Evolutionary conservation across 2,113 vertebrate species (phyloP).

Genomic region (Catagonus wagneri): DNA sequence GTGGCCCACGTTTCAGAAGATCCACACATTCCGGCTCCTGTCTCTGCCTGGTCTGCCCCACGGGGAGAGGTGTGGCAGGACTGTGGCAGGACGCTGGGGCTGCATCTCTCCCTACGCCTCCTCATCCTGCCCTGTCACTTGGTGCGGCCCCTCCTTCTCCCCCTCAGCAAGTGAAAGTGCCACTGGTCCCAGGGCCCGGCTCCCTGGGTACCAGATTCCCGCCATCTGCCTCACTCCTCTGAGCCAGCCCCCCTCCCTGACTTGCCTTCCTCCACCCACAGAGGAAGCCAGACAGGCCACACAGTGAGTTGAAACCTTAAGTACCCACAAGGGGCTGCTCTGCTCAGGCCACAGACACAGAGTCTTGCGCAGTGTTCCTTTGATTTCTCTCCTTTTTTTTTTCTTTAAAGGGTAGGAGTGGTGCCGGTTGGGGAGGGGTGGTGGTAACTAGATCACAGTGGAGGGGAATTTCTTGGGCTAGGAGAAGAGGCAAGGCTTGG

Average conservation of each 20-base stretch:
- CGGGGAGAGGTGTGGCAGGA: background rate
- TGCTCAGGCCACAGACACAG: constrained; percentile 17
- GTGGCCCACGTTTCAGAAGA: background rate
- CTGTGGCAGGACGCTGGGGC: fast-evolving
- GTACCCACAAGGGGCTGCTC: constrained; percentile 47
- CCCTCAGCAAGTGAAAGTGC: background rate
- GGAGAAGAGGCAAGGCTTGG: background rate
- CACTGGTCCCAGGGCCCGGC: background rate
- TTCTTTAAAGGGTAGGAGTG: background rate
- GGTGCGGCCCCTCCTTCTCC: background rate
- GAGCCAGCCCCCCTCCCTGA: background rate
- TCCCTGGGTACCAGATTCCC: background rate
- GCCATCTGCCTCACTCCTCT: background rate
- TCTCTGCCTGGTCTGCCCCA: background rate
- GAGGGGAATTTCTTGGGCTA: background rate
- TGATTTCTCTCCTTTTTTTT: background rate
- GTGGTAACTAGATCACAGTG: background rate
- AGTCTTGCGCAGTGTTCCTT: background rate
- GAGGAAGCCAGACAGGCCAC: constrained; percentile 49
- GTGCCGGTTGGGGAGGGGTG: background rate
- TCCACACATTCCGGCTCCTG: background rate
- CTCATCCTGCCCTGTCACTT: background rate
- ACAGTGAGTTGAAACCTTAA: constrained; percentile 30
- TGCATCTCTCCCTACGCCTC: background rate
- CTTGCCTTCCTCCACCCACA: background rate